A percentile compares a stretch with the other conserved stretches of the same genome.
Conservation (phyloP, 64 coral and sea anemone species). For the Stichodactyla mertensii region DNA sequence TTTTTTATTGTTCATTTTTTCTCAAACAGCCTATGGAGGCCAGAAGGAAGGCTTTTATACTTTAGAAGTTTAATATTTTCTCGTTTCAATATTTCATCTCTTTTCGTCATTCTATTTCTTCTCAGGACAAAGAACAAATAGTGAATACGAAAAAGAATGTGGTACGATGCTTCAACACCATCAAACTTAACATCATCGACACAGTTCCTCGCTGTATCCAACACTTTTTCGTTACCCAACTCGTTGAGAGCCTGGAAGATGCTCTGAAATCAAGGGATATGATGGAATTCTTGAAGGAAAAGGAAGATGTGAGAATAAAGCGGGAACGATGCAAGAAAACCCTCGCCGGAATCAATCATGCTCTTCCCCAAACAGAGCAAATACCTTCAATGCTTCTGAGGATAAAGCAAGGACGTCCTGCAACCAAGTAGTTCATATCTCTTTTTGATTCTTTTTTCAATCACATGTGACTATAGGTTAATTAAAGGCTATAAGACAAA, state of each 20-base stretch:
- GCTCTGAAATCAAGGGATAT: constrained; percentile 47
- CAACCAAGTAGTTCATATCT: not conserved
- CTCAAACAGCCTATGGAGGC: too few relatives aligned
- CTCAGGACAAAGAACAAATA: constrained; percentile 50
- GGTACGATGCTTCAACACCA: constrained; percentile 62
- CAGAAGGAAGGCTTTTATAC: too few relatives aligned
- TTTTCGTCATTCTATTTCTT: not conserved
- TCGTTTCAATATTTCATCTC: not conserved
- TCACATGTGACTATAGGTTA: too few relatives aligned
- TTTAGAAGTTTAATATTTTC: not conserved
- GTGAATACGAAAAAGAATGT: constrained; percentile 70
- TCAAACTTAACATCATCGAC: constrained; percentile 75
- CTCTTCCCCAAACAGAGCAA: constrained; percentile 39
- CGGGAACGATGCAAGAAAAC: constrained; percentile 21
- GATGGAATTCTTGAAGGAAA: constrained; percentile 55
- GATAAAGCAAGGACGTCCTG: constrained; percentile 4
- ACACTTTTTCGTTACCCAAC: constrained; percentile 67
- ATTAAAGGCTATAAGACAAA: too few relatives aligned
- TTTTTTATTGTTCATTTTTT: too few relatives aligned
- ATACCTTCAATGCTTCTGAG: constrained; percentile 32
- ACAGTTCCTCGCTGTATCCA: constrained; percentile 76
- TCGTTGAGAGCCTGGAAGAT: constrained; percentile 49
- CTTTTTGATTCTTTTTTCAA: not conserved
- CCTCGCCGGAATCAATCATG: constrained; percentile 13
- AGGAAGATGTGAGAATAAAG: constrained; percentile 38